Evolutionary conservation across 1,140 invertebrate genomes (phyloP).

Genomic region (Hestina assimilis): DNA sequence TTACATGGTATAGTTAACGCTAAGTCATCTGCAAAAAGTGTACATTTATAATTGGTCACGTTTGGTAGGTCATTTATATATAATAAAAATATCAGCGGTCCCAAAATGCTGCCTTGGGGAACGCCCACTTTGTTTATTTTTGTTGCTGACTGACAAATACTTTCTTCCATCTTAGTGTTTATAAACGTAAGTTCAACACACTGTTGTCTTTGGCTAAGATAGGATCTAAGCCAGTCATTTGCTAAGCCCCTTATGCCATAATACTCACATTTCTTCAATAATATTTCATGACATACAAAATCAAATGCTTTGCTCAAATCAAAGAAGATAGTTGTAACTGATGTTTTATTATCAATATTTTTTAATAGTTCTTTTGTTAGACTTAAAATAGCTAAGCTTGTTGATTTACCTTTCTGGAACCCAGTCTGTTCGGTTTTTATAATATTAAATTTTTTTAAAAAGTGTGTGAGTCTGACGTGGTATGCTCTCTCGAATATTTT

Average conservation of each 20-base stretch:
- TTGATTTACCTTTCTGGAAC: background rate
- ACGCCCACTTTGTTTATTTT: no score
- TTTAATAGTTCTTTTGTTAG: background rate
- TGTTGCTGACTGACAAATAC: background rate
- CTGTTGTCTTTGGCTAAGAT: constrained; percentile 5
- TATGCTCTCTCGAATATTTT: background rate
- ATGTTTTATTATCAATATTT: constrained; percentile 2
- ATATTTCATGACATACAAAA: background rate
- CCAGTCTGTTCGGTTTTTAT: background rate
- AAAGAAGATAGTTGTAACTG: background rate
- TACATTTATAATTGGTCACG: no score
- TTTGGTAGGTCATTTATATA: no score
- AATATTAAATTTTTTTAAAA: background rate
- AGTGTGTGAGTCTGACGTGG: background rate
- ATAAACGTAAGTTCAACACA: background rate
- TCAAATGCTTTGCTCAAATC: constrained; percentile 4
- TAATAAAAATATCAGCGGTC: no score
- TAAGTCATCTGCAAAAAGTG: no score
- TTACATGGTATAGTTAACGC: no score
- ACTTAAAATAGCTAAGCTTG: background rate
- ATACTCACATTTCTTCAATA: background rate
- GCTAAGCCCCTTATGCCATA: constrained; percentile 10
- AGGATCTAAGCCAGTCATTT: constrained; percentile 4
- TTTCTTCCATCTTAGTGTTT: background rate
- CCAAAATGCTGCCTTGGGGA: no score